phyloP scores from a whole-genome alignment of 2,888 invertebrate species.

The Zygaena filipendulae region DNA sequence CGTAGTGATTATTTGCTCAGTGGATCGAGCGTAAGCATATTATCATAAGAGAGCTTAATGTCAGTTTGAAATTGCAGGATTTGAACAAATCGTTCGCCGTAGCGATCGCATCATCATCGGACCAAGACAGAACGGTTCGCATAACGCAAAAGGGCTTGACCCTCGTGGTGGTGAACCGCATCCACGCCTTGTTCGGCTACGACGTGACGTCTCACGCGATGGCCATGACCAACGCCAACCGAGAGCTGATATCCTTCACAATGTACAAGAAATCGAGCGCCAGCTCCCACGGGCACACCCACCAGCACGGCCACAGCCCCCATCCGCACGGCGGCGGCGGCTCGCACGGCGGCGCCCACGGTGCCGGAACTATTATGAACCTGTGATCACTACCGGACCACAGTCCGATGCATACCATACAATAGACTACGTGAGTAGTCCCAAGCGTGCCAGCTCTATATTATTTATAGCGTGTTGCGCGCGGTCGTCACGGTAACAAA shows the following conservation, averaged over 20 bases:
- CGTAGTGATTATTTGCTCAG: no score
- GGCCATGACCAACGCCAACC: conserved; percentile 61
- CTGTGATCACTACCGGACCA: no score
- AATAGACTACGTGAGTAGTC: no score
- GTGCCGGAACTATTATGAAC: no score
- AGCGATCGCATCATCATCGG: conserved; percentile 36
- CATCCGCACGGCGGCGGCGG: conserved; percentile 29
- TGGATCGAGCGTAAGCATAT: no score
- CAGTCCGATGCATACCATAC: no score
- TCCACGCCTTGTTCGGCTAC: conserved; percentile 56
- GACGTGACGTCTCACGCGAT: conserved; percentile 61
- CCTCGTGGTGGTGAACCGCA: conserved; percentile 51
- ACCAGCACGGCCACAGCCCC: conserved; percentile 22
- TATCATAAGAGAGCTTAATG: no score
- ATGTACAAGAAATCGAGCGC: conserved; percentile 54
- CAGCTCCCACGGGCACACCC: conserved; percentile 27
- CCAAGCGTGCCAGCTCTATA: no score
- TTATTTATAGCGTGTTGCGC: no score
- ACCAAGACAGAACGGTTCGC: conserved; percentile 42
- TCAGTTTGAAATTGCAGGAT: conserved; percentile 46
- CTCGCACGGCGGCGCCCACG: no score
- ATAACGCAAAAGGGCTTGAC: conserved; percentile 54
- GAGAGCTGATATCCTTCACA: conserved; percentile 57
- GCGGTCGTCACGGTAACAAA: no score
- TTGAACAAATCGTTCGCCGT: conserved; percentile 47